phyloP scores from a whole-genome alignment of 2,113 vertebrate genomes.

The Ia io region DNA sequence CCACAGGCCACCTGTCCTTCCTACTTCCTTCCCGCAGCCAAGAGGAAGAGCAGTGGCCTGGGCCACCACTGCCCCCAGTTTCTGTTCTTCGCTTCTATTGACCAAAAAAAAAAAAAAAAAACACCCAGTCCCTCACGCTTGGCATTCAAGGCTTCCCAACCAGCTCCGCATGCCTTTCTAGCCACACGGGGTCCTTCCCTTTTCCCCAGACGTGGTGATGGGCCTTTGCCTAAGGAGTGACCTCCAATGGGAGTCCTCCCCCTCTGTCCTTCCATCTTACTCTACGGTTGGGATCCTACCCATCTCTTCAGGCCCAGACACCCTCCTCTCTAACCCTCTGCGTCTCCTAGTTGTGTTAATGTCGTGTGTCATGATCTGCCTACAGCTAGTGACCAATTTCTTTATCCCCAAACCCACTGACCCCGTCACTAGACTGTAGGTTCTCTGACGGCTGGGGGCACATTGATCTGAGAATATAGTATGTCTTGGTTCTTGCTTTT shows the following conservation, averaged over 20 bases:
- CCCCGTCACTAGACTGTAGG: too few species aligned
- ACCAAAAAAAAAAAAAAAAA: not conserved
- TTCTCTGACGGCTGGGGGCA: not conserved
- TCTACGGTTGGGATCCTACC: not conserved
- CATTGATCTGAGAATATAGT: not conserved
- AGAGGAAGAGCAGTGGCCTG: not conserved
- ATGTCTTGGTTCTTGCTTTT: not conserved
- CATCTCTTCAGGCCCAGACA: not conserved
- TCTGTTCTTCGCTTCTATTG: not conserved
- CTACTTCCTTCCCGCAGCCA: not conserved
- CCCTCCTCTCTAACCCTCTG: not conserved
- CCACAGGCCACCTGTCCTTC: not conserved
- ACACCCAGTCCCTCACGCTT: accelerated
- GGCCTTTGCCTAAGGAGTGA: not conserved
- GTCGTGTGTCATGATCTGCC: accelerated
- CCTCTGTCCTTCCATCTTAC: not conserved
- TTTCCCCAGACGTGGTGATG: not conserved
- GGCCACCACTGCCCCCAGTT: not conserved
- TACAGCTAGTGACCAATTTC: not conserved
- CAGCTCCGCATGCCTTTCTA: not conserved
- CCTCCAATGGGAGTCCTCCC: not conserved
- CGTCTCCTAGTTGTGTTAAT: not conserved
- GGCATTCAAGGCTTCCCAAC: not conserved
- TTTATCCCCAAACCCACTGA: not conserved
- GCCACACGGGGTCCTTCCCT: not conserved